These are phyloP conservation scores for Botia kubotai DNA, from an alignment of 2,797 vertebrate genomes.

Conservation along the genomic window DNA sequence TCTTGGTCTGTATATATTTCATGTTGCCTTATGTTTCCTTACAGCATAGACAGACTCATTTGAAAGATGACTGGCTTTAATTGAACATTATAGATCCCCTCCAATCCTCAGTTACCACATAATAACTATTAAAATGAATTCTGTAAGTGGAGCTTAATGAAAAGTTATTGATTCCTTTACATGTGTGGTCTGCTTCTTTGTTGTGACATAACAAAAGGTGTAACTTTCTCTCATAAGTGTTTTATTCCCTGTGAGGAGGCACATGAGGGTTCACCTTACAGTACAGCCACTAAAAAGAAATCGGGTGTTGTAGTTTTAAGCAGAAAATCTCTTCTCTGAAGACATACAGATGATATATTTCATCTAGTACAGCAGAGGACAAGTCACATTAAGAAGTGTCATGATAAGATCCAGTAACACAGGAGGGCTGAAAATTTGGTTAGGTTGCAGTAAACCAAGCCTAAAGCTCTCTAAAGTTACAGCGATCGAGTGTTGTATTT, in stretches of 20 bases:
- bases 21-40: slow-evolving; percentile 34
- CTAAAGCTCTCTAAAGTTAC: slow-evolving; percentile 58
- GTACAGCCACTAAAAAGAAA: slow-evolving; percentile 16
- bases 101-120: neutral
- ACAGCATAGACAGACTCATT: neutral
- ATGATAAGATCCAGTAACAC: slow-evolving; percentile 40
- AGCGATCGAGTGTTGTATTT: slow-evolving; percentile 57
- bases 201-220: slow-evolving; percentile 13
- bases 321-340: slow-evolving; percentile 34
- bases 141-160: slow-evolving; percentile 36
- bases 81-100: slow-evolving; percentile 21
- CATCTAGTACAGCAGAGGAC: slow-evolving; percentile 48
- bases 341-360: slow-evolving; percentile 46
- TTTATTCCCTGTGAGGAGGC: neutral
- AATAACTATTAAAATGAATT: slow-evolving; percentile 36
- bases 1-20: slow-evolving; percentile 38
- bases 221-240: neutral
- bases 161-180: slow-evolving; percentile 27
- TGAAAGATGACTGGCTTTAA: no score
- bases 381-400: slow-evolving; percentile 48
- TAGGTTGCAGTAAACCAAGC: slow-evolving; percentile 56
- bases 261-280: slow-evolving; percentile 10
- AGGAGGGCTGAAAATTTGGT: slow-evolving; percentile 48
- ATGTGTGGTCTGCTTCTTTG: neutral
- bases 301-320: slow-evolving; percentile 8